These are phyloP conservation scores for Micromussa lordhowensis DNA, from an alignment of 92 coral and sea anemone genomes.

Conservation along the genomic window DNA sequence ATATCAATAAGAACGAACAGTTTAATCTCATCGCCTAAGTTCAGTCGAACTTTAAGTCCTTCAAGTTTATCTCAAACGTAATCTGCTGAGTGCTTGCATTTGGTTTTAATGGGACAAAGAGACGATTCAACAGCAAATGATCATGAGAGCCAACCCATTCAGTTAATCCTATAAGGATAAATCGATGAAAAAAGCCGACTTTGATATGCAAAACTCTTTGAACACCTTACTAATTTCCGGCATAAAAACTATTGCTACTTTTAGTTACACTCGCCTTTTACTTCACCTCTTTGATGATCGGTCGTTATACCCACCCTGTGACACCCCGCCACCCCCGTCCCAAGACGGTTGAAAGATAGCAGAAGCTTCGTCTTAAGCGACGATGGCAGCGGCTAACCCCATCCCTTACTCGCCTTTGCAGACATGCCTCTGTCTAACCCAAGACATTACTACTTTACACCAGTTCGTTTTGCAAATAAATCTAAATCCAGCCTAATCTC, in stretches of 20 bases:
- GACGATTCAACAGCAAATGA: constrained; percentile 11
- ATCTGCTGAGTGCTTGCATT: constrained; percentile 19
- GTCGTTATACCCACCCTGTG: not conserved
- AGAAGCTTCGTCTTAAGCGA: not conserved
- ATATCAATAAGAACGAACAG: not conserved
- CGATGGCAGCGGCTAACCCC: too few relatives aligned
- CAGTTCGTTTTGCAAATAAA: not conserved
- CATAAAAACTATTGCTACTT: not conserved
- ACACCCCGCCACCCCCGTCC: too few relatives aligned
- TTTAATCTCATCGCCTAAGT: constrained; percentile 4
- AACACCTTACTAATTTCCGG: not conserved
- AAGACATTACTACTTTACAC: not conserved
- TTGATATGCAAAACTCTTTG: not conserved
- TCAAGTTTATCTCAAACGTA: constrained; percentile 27
- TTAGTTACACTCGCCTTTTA: not conserved
- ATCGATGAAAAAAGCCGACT: constrained; percentile 20
- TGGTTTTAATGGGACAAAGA: constrained; percentile 25
- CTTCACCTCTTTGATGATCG: not conserved
- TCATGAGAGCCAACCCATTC: not conserved
- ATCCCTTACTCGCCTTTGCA: not conserved
- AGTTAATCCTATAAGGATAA: constrained; percentile 23
- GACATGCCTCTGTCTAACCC: not conserved
- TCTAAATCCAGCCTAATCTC: not conserved
- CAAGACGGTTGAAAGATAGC: not conserved
- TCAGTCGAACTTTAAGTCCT: not conserved